Conservation (phyloP, 1,140 invertebrate species). For the Drosophila tsacasi region DNA sequence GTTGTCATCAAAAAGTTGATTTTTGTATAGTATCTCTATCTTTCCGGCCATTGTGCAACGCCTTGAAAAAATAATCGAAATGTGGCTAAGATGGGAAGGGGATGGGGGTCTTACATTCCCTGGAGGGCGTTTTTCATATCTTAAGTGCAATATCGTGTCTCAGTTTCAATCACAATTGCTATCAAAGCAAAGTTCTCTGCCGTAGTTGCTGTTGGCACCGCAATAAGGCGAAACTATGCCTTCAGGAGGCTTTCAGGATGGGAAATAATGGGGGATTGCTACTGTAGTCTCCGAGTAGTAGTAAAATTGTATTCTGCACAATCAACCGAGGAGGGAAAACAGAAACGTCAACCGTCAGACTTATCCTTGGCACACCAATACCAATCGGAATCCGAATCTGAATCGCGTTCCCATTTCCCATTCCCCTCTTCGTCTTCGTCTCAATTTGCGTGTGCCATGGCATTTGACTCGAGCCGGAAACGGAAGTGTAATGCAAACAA, state of each 20-base stretch:
- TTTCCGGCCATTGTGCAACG: too few relatives aligned
- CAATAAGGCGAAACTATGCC: slow-evolving; percentile 60
- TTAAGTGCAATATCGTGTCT: slow-evolving; percentile 72
- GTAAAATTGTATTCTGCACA: slow-evolving; percentile 56
- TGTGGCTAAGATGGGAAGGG: background rate
- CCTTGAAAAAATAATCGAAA: slow-evolving; percentile 36
- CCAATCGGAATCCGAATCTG: slow-evolving; percentile 21
- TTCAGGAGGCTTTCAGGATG: slow-evolving; percentile 25
- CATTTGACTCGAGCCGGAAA: slow-evolving; percentile 62
- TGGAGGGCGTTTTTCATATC: slow-evolving; percentile 43
- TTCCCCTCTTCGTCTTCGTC: slow-evolving; percentile 28
- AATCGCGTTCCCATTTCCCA: slow-evolving; percentile 1
- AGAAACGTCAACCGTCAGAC: slow-evolving; percentile 43
- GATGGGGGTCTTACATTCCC: slow-evolving; percentile 2
- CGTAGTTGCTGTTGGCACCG: slow-evolving; percentile 45
- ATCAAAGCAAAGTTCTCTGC: slow-evolving; percentile 56
- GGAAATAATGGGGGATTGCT: background rate
- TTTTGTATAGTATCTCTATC: too few relatives aligned
- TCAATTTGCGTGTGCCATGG: slow-evolving; percentile 66
- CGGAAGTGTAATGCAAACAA: slow-evolving; percentile 66
- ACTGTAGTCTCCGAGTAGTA: background rate
- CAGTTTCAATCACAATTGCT: slow-evolving; percentile 61
- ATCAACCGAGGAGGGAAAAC: slow-evolving; percentile 37
- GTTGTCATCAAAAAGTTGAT: too few relatives aligned
- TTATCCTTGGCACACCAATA: slow-evolving; percentile 37